Evolutionary conservation across 2,888 invertebrate species (phyloP).

Genomic region (Dioctria linearis): DNA sequence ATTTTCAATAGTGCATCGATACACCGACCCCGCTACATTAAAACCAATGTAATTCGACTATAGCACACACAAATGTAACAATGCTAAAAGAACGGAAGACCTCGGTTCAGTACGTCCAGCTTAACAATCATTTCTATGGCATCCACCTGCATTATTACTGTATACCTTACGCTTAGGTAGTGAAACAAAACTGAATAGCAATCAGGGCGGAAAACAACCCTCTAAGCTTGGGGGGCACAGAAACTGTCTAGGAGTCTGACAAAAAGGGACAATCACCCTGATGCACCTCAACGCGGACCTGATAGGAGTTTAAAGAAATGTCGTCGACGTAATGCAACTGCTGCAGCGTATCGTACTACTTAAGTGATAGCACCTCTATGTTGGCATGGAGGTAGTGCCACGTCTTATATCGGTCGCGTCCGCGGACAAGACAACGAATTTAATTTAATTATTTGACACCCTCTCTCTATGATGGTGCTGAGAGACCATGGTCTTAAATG

Average conservation of each 20-base stretch:
- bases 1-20: too few species aligned
- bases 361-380: too few species aligned
- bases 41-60: too few species aligned
- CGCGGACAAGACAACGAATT: not conserved
- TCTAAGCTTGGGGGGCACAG: not conserved
- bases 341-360: too few species aligned
- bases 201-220: not conserved
- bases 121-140: not conserved
- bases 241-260: not conserved
- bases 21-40: too few species aligned
- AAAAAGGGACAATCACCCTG: not conserved
- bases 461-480: not conserved
- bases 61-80: too few species aligned
- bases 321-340: not conserved
- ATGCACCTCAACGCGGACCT: not conserved
- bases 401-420: too few species aligned
- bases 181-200: not conserved
- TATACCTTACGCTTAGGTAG: not conserved
- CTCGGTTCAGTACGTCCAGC: not conserved
- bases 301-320: not conserved
- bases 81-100: not conserved
- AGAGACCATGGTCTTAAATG: not conserved
- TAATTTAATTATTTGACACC: conserved; percentile 20
- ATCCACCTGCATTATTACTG: conserved; percentile 2
- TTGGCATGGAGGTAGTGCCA: too few species aligned